Evolutionary conservation across 2,113 vertebrate species (phyloP).

Genomic region (Rhinoderma darwinii): DNA sequence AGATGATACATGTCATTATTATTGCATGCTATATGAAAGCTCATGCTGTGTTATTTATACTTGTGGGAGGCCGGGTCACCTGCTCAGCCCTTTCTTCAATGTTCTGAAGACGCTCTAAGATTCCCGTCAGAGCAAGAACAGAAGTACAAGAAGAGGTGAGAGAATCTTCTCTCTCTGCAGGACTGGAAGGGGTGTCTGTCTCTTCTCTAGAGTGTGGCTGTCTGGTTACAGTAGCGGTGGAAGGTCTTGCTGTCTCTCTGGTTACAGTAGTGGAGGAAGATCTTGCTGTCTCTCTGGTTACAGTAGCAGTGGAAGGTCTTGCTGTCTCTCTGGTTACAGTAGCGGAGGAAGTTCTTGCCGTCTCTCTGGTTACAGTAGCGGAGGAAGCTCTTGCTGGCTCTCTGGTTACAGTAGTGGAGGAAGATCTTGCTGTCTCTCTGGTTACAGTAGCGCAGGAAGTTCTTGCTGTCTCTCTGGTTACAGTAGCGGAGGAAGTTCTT

Average conservation of each 20-base stretch:
- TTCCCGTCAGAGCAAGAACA: constrained; percentile 82
- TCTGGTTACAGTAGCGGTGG: constrained; percentile 65
- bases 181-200: constrained; percentile 68
- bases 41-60: neutral
- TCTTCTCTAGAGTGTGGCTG: constrained; percentile 72
- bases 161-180: constrained; percentile 70
- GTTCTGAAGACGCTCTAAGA: constrained; percentile 89
- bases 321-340: neutral
- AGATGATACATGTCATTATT: neutral
- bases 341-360: constrained; percentile 59
- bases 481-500: constrained; percentile 59
- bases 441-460: constrained; percentile 60
- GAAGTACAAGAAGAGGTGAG: constrained; percentile 78
- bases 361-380: constrained; percentile 33
- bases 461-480: neutral
- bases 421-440: constrained; percentile 37
- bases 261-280: constrained; percentile 59
- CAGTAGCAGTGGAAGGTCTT: constrained; percentile 60
- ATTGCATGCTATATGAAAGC: constrained; percentile 5
- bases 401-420: constrained; percentile 54
- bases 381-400: constrained; percentile 55
- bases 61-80: constrained; percentile 77
- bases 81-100: constrained; percentile 91
- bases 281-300: constrained; percentile 36
- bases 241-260: constrained; percentile 37